phyloP scores from a whole-genome alignment of 2,113 vertebrate genomes.

The human (Homo sapiens) region DNA sequence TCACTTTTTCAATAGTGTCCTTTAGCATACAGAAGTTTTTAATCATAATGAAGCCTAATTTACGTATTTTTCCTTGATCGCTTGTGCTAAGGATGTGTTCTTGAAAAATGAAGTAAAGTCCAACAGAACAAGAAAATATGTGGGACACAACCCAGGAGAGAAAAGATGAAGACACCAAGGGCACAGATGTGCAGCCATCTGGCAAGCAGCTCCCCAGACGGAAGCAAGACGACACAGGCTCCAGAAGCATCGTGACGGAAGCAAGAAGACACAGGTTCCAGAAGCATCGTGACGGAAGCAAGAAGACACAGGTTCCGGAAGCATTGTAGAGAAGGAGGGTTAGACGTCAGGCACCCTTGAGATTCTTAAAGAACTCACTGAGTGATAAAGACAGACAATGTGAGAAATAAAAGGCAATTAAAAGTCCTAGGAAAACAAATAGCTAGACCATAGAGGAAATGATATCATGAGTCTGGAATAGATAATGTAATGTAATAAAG shows the following conservation, averaged over 20 bases:
- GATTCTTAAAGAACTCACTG: too few relatives aligned
- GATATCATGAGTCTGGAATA: neutral
- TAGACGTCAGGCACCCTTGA: fast-evolving
- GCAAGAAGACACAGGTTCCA: neutral
- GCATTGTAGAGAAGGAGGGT: fast-evolving
- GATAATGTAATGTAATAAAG: neutral
- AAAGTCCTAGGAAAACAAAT: neutral
- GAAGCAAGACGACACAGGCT: neutral
- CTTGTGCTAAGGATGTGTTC: neutral
- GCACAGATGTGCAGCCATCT: fast-evolving
- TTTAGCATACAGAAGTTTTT: neutral
- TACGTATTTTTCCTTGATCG: neutral
- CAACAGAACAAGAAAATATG: neutral
- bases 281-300: neutral
- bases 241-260: fast-evolving
- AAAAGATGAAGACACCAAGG: fast-evolving
- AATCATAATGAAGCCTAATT: neutral
- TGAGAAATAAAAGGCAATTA: neutral
- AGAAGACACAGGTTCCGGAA: neutral
- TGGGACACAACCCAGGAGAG: too few relatives aligned
- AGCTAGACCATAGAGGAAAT: neutral
- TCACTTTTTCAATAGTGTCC: neutral
- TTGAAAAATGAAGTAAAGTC: neutral
- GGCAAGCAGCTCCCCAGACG: neutral
- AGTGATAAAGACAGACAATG: neutral